Evolutionary conservation across 2,797 vertebrate genomes (phyloP).

Genomic region (Erpetoichthys calabaricus): DNA sequence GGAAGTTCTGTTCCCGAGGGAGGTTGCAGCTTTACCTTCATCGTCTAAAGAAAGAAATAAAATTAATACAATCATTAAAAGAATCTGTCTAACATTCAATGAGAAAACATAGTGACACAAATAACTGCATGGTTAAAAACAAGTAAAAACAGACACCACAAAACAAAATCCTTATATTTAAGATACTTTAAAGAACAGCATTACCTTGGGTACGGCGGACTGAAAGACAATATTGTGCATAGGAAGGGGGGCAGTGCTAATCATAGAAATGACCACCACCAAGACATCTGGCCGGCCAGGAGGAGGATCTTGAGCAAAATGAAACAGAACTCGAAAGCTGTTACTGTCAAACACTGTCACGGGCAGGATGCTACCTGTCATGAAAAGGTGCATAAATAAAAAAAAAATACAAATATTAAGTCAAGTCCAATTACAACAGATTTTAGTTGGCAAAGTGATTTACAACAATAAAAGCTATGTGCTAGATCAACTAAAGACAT

Average conservation of each 20-base stretch:
- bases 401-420: neutral
- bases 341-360: constrained; percentile 88
- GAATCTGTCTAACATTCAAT: neutral
- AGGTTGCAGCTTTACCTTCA: constrained; percentile 92
- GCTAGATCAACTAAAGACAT: too few relatives aligned
- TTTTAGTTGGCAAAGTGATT: neutral
- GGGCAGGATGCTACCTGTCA: constrained; percentile 76
- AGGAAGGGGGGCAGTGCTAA: constrained; percentile 79
- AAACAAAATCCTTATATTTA: too few relatives aligned
- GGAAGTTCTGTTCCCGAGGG: constrained; percentile 81
- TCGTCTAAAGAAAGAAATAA: constrained; percentile 47
- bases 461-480: too few relatives aligned
- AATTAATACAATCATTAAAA: neutral
- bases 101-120: neutral
- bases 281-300: constrained; percentile 72
- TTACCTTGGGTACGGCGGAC: constrained; percentile 90
- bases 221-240: constrained; percentile 87
- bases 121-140: too few relatives aligned
- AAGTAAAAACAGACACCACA: neutral
- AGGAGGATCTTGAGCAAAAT: constrained; percentile 76
- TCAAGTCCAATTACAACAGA: neutral
- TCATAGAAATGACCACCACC: constrained; percentile 94
- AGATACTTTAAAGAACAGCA: neutral
- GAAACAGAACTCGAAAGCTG: constrained; percentile 84
- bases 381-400: neutral